Percentiles rank a stretch among this genome's conserved stretches.
These are phyloP conservation scores for Tineola bisselliella DNA, from an alignment of 2,888 invertebrate genomes.

Conservation along the genomic window DNA sequence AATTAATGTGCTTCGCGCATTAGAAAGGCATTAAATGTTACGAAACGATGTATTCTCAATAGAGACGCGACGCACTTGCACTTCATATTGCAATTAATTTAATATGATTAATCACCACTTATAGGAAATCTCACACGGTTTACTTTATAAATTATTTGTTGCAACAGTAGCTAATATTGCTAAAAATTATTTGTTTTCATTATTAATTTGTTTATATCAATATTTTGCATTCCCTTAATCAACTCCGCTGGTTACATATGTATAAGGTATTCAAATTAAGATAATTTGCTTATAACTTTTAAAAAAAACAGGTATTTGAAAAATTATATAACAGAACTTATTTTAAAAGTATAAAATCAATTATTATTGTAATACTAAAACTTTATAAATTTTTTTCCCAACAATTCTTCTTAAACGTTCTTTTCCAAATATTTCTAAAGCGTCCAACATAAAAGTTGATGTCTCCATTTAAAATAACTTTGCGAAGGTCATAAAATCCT, in stretches of 20 bases:
- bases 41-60: constrained; percentile 33
- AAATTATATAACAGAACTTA: no score
- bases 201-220: no score
- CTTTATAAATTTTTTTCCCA: no score
- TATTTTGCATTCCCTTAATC: no score
- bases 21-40: constrained; percentile 55
- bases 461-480: background rate
- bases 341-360: no score
- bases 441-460: background rate
- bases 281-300: no score
- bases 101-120: constrained; percentile 11
- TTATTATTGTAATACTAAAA: no score
- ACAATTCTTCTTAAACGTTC: no score
- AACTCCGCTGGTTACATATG: no score
- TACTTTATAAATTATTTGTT: background rate
- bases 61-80: background rate
- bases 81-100: constrained; percentile 5
- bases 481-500: background rate
- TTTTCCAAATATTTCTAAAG: background rate
- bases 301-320: no score
- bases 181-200: no score
- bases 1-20: constrained; percentile 53
- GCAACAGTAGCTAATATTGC: background rate
- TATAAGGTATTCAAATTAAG: no score
- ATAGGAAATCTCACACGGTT: constrained; percentile 15